Conservation (phyloP, 2,797 vertebrate genomes). For the Sebastes glaucus region DNA sequence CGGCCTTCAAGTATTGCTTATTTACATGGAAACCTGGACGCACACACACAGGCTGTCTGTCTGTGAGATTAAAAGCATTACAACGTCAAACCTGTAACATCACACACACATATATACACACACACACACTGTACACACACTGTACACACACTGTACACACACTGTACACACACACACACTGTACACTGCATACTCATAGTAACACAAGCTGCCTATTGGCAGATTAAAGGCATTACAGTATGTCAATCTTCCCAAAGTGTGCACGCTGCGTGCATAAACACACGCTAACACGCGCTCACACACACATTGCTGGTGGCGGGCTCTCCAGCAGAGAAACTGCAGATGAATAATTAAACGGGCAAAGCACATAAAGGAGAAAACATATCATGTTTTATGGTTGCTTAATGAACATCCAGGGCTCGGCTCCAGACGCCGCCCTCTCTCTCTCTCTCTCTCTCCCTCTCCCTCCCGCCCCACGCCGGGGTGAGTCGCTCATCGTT, state of each 20-base stretch:
- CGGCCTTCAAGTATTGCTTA: not conserved
- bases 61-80: conserved; percentile 20
- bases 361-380: conserved; percentile 61
- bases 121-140: not conserved
- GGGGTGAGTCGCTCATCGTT: conserved; percentile 39
- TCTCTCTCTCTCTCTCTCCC: conserved; percentile 9
- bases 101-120: not conserved
- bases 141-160: not conserved
- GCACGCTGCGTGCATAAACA: not conserved
- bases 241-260: conserved; percentile 31
- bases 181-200: not conserved
- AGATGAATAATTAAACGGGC: conserved; percentile 69
- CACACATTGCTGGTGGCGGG: not conserved
- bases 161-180: not conserved
- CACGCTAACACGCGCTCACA: not conserved
- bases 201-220: conserved; percentile 6
- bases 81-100: conserved; percentile 12
- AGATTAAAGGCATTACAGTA: conserved; percentile 46
- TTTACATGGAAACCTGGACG: not conserved
- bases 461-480: not conserved
- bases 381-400: conserved; percentile 58
- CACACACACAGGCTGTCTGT: not conserved
- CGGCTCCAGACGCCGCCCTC: conserved; percentile 48
- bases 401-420: conserved; percentile 65
- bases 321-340: conserved; percentile 2